These are phyloP conservation scores for Nyleta sp. DNA, from an alignment of 2,888 invertebrate species.

Conservation along the genomic window DNA sequence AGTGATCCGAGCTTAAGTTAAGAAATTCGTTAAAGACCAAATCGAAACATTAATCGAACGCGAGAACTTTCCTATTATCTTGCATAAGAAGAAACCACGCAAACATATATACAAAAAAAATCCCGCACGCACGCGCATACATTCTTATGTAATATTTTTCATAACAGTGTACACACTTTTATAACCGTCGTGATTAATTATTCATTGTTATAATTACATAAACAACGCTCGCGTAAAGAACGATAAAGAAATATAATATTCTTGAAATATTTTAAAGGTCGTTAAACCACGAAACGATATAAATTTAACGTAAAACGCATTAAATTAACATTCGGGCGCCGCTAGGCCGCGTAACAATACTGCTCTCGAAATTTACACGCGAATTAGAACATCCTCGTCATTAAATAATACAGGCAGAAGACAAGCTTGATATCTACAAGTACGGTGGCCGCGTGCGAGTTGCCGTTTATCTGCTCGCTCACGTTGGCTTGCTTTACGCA, in stretches of 20 bases:
- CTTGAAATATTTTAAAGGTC: conserved; percentile 1
- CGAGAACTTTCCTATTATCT: conserved; percentile 11
- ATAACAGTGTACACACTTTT: conserved; percentile 25
- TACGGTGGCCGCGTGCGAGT: conserved; percentile 37
- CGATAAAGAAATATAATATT: conserved; percentile 12
- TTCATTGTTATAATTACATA: conserved; percentile 41
- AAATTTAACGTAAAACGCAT: conserved; percentile 16
- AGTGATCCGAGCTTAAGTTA: not conserved
- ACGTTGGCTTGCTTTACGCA: conserved; percentile 75
- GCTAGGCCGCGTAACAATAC: conserved; percentile 29
- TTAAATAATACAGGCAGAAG: conserved; percentile 48
- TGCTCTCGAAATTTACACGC: conserved; percentile 24
- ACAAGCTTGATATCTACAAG: conserved; percentile 53
- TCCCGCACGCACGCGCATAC: conserved; percentile 1
- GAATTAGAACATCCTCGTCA: conserved; percentile 37
- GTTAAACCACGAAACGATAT: conserved; percentile 12
- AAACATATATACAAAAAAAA: conserved; percentile 42
- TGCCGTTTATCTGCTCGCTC: conserved; percentile 57
- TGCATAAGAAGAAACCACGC: conserved; percentile 33
- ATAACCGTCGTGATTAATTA: conserved; percentile 13
- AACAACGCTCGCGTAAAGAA: conserved; percentile 16
- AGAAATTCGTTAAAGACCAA: not conserved
- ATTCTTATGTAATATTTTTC: conserved; percentile 24
- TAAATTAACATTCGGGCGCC: conserved; percentile 27
- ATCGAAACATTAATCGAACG: conserved; percentile 14